Percentiles rank a stretch among this genome's conserved stretches.
These are phyloP conservation scores for Grammomys surdaster DNA, from an alignment of 2,113 vertebrate genomes.

Conservation along the genomic window DNA sequence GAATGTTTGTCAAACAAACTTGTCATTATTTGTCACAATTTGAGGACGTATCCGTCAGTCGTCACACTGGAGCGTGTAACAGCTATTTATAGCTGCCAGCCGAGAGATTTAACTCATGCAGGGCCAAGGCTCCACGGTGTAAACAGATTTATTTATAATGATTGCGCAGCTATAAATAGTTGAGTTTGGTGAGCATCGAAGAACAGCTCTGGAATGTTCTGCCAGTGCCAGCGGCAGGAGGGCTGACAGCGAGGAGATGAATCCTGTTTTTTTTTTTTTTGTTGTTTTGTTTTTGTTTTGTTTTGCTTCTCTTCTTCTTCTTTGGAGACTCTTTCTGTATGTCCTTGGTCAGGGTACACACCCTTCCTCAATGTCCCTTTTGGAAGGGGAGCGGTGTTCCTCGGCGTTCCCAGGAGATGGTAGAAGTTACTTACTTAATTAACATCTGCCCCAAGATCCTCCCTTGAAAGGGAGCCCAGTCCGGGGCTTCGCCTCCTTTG, in stretches of 20 bases:
- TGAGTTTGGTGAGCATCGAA: background rate
- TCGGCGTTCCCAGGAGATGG: background rate
- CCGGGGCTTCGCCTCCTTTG: background rate
- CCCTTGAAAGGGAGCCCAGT: background rate
- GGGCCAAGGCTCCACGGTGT: slow-evolving; percentile 54
- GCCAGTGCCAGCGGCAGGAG: background rate
- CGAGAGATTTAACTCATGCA: slow-evolving; percentile 68
- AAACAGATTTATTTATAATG: slow-evolving; percentile 81
- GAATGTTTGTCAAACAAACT: slow-evolving; percentile 84
- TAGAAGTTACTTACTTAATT: slow-evolving; percentile 66
- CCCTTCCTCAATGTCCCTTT: background rate
- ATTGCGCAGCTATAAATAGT: slow-evolving; percentile 79
- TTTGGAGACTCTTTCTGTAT: background rate
- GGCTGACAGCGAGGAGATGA: background rate
- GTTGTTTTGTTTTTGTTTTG: too few species aligned
- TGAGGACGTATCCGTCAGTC: slow-evolving; percentile 79
- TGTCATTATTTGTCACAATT: slow-evolving; percentile 84
- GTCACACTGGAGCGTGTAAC: slow-evolving; percentile 69
- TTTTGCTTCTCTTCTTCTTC: background rate
- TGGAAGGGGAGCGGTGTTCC: background rate
- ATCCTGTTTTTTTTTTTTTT: background rate
- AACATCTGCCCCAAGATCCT: slow-evolving; percentile 57
- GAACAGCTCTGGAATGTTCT: background rate
- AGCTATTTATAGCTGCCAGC: slow-evolving; percentile 81
- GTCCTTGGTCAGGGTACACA: background rate